Conservation (phyloP, 2,888 invertebrate species). For the Drosophila diplacantha region DNA sequence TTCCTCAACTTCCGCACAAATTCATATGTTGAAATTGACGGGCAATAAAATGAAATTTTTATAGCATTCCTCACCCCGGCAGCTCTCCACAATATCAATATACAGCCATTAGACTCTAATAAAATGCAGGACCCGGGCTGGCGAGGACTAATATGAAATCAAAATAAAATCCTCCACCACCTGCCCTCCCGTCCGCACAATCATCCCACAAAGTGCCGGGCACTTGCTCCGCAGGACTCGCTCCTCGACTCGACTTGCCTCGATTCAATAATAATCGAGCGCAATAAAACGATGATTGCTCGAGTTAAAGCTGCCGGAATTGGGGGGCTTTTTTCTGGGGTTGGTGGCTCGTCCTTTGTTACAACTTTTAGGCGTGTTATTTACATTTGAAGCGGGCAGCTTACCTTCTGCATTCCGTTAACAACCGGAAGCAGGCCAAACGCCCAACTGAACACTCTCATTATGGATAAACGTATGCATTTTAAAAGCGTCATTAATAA, state of each 20-base stretch:
- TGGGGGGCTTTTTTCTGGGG: background rate
- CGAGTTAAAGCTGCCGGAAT: conserved; percentile 40
- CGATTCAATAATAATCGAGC: conserved; percentile 72
- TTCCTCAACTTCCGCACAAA: conserved; percentile 30
- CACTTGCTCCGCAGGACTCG: conserved; percentile 27
- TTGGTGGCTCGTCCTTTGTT: conserved; percentile 1
- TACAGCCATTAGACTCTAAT: conserved; percentile 51
- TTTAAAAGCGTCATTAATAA: conserved; percentile 47
- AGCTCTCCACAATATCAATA: conserved; percentile 57
- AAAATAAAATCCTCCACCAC: conserved; percentile 43
- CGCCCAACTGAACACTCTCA: conserved; percentile 37
- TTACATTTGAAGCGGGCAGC: conserved; percentile 13
- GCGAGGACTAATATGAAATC: conserved; percentile 36
- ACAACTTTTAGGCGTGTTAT: conserved; percentile 15
- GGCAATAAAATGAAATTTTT: conserved; percentile 64
- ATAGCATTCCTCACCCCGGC: conserved; percentile 35
- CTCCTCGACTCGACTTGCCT: conserved; percentile 47
- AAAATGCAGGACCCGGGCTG: conserved; percentile 34
- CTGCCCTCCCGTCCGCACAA: conserved; percentile 24
- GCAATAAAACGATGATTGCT: conserved; percentile 70
- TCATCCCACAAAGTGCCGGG: conserved; percentile 29
- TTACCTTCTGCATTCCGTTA: conserved; percentile 30
- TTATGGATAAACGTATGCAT: conserved; percentile 29
- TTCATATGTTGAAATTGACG: conserved; percentile 53
- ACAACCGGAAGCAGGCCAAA: conserved; percentile 48